Conservation (phyloP, 1,140 invertebrate species). For the Samia ricini region DNA sequence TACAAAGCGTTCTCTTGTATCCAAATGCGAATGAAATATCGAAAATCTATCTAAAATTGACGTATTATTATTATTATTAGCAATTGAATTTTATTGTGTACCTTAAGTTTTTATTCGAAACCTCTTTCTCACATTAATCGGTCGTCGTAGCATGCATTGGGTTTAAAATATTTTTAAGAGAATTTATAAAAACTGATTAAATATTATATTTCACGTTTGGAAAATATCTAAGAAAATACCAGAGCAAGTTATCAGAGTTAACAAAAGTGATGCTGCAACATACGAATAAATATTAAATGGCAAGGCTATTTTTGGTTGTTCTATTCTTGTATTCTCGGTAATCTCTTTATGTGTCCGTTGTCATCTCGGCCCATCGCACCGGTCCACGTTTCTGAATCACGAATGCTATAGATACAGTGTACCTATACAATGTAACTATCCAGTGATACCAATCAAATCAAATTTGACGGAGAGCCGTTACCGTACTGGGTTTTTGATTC, state of each 20-base stretch:
- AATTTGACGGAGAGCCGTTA: slow-evolving; percentile 11
- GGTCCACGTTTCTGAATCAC: slow-evolving; percentile 23
- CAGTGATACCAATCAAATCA: slow-evolving; percentile 4
- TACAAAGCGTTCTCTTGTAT: neutral
- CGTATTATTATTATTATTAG: too few species aligned
- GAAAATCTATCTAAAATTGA: too few species aligned
- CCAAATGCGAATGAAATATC: neutral
- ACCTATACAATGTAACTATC: slow-evolving; percentile 1
- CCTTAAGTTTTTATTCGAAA: too few species aligned
- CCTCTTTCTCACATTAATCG: too few species aligned
- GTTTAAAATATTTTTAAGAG: too few species aligned
- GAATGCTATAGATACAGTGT: neutral
- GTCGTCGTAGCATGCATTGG: too few species aligned
- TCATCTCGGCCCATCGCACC: slow-evolving; percentile 9
- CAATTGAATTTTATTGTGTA: too few species aligned
- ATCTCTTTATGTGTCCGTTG: slow-evolving; percentile 12
- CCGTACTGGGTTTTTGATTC: slow-evolving; percentile 12
- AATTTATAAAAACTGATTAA: too few species aligned
- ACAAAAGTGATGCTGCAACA: too few species aligned
- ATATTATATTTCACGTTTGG: too few species aligned
- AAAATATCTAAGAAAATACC: neutral
- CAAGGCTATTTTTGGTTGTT: neutral
- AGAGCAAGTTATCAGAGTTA: too few species aligned
- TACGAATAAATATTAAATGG: neutral
- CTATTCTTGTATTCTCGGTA: slow-evolving; percentile 11